phyloP scores from a whole-genome alignment of 2,797 vertebrate genomes.

The Toxotes lorentzi region DNA sequence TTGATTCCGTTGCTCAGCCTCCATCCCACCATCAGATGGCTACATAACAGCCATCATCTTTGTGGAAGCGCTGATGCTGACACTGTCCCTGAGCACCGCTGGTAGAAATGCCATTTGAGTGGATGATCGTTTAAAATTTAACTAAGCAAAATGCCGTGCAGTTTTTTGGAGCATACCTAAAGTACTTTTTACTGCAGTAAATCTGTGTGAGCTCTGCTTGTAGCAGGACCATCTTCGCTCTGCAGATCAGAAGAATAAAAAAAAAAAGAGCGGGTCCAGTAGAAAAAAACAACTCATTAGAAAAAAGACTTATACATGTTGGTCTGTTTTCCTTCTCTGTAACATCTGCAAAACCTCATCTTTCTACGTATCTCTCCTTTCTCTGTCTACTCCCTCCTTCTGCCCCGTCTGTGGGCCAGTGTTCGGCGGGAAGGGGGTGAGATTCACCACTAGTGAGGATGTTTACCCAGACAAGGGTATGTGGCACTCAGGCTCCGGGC shows the following conservation, averaged over 20 bases:
- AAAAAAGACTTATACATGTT: slow-evolving; percentile 45
- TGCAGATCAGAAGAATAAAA: slow-evolving; percentile 7
- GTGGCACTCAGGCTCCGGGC: slow-evolving; percentile 81
- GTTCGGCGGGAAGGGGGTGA: slow-evolving; percentile 98
- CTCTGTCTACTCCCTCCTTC: slow-evolving; percentile 69
- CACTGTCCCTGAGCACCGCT: slow-evolving; percentile 48
- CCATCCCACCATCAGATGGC: slow-evolving; percentile 42
- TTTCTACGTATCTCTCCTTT: slow-evolving; percentile 76
- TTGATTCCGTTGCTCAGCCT: slow-evolving; percentile 52
- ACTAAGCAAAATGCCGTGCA: slow-evolving; percentile 52
- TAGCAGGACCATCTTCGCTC: slow-evolving; percentile 26
- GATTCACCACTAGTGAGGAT: slow-evolving; percentile 99
- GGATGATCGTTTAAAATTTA: slow-evolving; percentile 56
- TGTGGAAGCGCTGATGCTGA: slow-evolving; percentile 56
- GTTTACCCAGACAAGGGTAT: slow-evolving; percentile 99
- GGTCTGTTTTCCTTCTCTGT: slow-evolving; percentile 61
- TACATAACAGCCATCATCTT: slow-evolving; percentile 41
- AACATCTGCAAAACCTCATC: slow-evolving; percentile 60
- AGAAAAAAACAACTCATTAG: slow-evolving; percentile 4
- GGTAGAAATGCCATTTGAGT: slow-evolving; percentile 58
- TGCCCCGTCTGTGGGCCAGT: slow-evolving; percentile 89
- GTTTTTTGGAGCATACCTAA: slow-evolving; percentile 12
- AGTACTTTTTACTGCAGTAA: slow-evolving; percentile 7
- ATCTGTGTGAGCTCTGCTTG: slow-evolving; percentile 1
- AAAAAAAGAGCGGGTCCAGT: neutral